These are phyloP conservation scores for Carlito syrichta DNA, from an alignment of 2,113 vertebrate species.

Conservation along the genomic window DNA sequence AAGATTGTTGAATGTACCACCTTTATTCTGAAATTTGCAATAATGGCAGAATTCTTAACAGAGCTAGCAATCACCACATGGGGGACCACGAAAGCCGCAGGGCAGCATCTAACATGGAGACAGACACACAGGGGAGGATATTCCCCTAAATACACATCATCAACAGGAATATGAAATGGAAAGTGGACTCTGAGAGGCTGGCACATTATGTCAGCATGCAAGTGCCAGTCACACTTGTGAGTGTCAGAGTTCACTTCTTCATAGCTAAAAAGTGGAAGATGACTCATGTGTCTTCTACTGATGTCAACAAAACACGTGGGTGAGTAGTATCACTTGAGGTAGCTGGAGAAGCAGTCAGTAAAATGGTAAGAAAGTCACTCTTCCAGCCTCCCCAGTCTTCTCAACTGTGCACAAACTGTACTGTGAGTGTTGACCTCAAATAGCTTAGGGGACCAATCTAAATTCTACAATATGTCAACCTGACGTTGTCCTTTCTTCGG, in stretches of 20 bases:
- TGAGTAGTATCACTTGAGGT: neutral
- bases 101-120: neutral
- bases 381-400: neutral
- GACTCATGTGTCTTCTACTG: neutral
- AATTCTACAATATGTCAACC: neutral
- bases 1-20: neutral
- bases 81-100: neutral
- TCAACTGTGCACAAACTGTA: neutral
- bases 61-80: neutral
- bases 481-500: constrained; percentile 55
- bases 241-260: neutral
- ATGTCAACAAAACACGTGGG: neutral
- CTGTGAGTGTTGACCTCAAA: neutral
- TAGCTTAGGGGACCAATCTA: constrained; percentile 17
- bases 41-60: neutral
- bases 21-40: neutral
- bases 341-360: neutral
- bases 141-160: neutral
- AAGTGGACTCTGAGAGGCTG: neutral
- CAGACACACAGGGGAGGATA: neutral
- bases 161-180: neutral
- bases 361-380: neutral
- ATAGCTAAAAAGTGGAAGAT: neutral
- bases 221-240: neutral
- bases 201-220: neutral